phyloP scores from a whole-genome alignment of 64 coral and sea anemone species.

The Montipora cactus region DNA sequence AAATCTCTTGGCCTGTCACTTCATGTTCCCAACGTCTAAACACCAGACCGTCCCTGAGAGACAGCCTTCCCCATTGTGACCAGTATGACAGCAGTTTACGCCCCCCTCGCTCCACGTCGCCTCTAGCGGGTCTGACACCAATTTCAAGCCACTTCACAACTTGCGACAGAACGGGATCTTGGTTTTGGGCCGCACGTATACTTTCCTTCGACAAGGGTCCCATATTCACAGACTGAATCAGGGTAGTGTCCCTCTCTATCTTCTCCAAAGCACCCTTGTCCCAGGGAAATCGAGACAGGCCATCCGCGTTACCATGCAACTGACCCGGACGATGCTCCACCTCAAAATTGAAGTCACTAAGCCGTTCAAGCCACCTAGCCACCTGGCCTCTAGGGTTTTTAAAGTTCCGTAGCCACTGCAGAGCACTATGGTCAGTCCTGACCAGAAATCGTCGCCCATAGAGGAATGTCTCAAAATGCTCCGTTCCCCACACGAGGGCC shows the following conservation, averaged over 20 bases:
- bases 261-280: background rate
- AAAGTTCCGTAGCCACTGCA: conserved; percentile 70
- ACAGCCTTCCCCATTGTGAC: no score
- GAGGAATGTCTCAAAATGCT: conserved; percentile 71
- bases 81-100: no score
- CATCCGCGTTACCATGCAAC: conserved; percentile 66
- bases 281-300: conserved; percentile 43
- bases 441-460: conserved; percentile 42
- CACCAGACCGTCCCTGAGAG: no score
- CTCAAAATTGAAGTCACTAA: conserved; percentile 62
- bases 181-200: background rate
- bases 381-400: conserved; percentile 69
- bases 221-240: background rate
- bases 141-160: background rate
- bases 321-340: conserved; percentile 50
- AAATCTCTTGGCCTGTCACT: background rate
- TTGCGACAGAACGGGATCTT: background rate
- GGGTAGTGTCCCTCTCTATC: background rate
- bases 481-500: conserved; percentile 31
- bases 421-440: conserved; percentile 54
- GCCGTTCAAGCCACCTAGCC: conserved; percentile 52
- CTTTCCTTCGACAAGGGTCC: background rate
- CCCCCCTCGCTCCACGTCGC: no score
- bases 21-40: no score
- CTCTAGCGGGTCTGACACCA: no score